Evolutionary conservation across 2,113 vertebrate genomes (phyloP).

Genomic region (Opisthocomus hoazin): DNA sequence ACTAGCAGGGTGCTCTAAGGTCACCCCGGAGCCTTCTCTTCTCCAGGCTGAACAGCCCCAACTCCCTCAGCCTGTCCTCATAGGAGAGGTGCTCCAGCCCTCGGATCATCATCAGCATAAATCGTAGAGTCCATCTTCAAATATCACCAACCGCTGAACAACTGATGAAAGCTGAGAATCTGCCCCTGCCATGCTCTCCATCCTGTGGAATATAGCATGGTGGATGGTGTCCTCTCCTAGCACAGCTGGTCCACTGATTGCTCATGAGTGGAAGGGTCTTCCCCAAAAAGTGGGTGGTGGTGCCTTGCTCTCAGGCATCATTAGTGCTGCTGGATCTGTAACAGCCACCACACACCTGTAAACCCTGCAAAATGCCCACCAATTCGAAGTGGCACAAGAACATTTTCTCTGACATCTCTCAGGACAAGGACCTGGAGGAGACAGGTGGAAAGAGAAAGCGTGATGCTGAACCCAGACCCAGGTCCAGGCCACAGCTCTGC

Average conservation of each 20-base stretch:
- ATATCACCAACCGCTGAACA: not conserved
- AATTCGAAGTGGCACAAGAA: accelerated
- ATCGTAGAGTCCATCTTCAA: not conserved
- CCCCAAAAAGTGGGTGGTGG: not conserved
- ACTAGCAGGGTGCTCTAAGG: no score
- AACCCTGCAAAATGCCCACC: no score
- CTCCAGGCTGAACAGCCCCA: no score
- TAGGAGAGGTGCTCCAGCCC: no score
- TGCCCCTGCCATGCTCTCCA: accelerated
- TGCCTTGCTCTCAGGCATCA: not conserved
- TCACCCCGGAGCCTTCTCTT: no score
- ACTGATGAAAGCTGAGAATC: not conserved
- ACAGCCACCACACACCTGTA: no score
- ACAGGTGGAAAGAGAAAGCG: not conserved
- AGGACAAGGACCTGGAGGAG: not conserved
- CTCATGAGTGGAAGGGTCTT: not conserved
- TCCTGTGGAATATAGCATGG: not conserved
- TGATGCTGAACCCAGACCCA: not conserved
- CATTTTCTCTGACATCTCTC: not conserved
- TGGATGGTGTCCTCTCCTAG: not conserved
- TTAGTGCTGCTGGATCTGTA: not conserved
- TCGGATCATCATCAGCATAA: no score
- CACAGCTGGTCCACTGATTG: not conserved
- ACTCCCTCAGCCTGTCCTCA: no score
- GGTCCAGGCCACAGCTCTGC: not conserved